Evolutionary conservation across 1,140 invertebrate genomes (phyloP), one percentile per base, ranked within the genome.

Genomic region (Microplitis demolitor): DNA sequence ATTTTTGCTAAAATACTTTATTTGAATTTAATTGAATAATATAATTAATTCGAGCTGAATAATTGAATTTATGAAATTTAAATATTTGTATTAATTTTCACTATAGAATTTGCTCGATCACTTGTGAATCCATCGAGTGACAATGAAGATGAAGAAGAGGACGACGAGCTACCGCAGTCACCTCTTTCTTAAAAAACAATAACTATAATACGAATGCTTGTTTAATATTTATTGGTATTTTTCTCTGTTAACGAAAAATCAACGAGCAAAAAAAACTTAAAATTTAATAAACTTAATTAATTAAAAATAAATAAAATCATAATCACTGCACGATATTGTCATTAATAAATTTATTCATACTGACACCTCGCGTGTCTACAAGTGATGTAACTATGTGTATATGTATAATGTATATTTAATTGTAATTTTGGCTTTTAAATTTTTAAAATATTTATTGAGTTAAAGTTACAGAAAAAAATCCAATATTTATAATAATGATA

Each of bases 81-180:
- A 14, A 54, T 16, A 14, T 54, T 54, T 16, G 16, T 14, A 54
- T 54, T 54, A 45, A 45, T 61, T 75, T 6, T 69, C 78, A 74
- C 89, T 89, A 5, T 83, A 94, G 95, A 96, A 89, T 96, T 96
- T 84, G 94, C 93, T 0, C 91, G 93, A 79, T 94, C 94, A 3
- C 87, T 96, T 13, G 94, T 94, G 0, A 93, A 95, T 81, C 93
- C 94, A 14, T 93, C 90, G 39, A 88, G 87, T 50, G 89, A 94
- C 74, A 93, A 94, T 74, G 93, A 93, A 62, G 92, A 92, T 74
- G 93, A 95, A 34, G 91, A 93, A 53, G 93, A 94, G 71, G 93
- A 94, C 31, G 92, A 94, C 16, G 91, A 92, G 69, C 85, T 88
- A 8, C 76, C 79, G 58, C 79, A 82, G 75, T 85, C 84, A 24